A percentile compares a stretch with the other conserved stretches of the same genome.
Conservation (phyloP, 2,888 invertebrate species). For the Anorthoa munda region DNA sequence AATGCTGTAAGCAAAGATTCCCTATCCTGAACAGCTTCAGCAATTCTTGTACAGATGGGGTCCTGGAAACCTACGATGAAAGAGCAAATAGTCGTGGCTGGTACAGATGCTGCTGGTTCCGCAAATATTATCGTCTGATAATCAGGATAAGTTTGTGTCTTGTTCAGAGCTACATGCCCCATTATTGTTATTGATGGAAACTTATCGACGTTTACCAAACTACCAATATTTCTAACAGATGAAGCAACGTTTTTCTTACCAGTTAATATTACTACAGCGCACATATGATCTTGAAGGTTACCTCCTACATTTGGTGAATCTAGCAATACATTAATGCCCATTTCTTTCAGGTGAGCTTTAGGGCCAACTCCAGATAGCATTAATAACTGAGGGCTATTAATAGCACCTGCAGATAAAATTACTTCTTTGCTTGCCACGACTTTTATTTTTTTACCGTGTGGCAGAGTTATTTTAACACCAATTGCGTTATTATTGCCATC, state of each 20-base stretch:
- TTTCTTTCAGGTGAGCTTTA: constrained; percentile 66
- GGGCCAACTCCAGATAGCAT: constrained; percentile 79
- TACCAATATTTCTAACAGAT: constrained; percentile 32
- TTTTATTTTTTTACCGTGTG: constrained; percentile 36
- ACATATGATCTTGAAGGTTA: constrained; percentile 47
- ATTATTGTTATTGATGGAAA: constrained; percentile 72
- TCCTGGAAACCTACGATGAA: constrained; percentile 7
- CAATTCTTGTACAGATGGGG: constrained; percentile 39
- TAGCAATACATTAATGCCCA: constrained; percentile 63
- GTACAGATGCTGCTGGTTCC: constrained; percentile 64
- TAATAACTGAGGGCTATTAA: constrained; percentile 75
- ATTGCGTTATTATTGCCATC: constrained; percentile 62
- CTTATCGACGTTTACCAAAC: constrained; percentile 67
- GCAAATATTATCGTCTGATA: constrained; percentile 72
- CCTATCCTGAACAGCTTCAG: constrained; percentile 40
- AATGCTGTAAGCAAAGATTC: constrained; percentile 76
- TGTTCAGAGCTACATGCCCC: constrained; percentile 74
- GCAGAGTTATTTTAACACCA: constrained; percentile 69
- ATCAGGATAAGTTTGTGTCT: constrained; percentile 74
- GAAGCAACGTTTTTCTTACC: constrained; percentile 57
- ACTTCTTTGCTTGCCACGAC: constrained; percentile 71
- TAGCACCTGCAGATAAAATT: constrained; percentile 74
- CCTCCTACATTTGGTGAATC: constrained; percentile 57
- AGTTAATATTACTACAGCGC: constrained; percentile 48
- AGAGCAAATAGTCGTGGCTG: constrained; percentile 68